Evolutionary conservation across 2,888 invertebrate species (phyloP), one percentile per base, ranked within the genome.

Genomic region (Brenthis ino): DNA sequence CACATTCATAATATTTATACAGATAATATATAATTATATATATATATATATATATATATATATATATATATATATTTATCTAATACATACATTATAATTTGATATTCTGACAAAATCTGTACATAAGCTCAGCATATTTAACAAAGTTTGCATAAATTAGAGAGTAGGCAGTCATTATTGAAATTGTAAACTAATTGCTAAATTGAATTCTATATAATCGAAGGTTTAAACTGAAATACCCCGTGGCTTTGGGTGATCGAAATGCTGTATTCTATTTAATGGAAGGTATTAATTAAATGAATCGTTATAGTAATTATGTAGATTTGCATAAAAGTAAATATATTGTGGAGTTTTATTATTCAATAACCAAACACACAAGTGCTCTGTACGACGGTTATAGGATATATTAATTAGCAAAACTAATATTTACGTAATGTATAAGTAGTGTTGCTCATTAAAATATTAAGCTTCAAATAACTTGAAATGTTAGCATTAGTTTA

Each of bases 271-370:
- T 67, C 60, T 55, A 69, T 69, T 67, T 51, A 67, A 67, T 67
- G 43, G 57, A 65, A 57, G 33, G 65, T n/a, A 67, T 57, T 69
- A 57, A 67, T 69, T 69, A 67, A 67, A 65, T 67, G 47, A 56
- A 61, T 54, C 43, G 57, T 47, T 37, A 24, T 57, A 54, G 47
- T 54, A 47, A 67, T 69, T 65, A 69, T 69, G 60, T 47, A 63
- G 67, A 69, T 65, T 65, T 65, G 53, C 43, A 53, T 57, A 28
- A 61, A 60, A 14, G 56, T 53, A 65, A 47, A 58, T 58, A 57
- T 65, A 56, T 60, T 12, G 48, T 61, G 67, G 56, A 51, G 47
- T 61, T 64, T 63, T 61, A 69, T 67, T 72, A 70, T 65, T 72
- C 64, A 65, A 70, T 48, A 48, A 57, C 43, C 65, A 61, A 65